Evolutionary conservation across 2,113 vertebrate genomes (phyloP).

Genomic region (Microcebus griseorufus): DNA sequence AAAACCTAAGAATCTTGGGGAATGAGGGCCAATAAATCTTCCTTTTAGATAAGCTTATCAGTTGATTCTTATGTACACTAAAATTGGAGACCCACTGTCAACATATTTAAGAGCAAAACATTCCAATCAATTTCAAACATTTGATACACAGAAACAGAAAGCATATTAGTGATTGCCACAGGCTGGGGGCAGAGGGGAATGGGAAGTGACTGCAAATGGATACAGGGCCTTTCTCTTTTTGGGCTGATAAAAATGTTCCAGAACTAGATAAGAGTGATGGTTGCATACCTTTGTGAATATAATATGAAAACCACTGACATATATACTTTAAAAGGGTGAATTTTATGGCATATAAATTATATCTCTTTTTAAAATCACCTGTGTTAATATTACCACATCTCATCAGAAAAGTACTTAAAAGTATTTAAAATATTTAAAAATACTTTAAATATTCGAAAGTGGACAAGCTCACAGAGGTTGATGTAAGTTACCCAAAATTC

Average conservation of each 20-base stretch:
- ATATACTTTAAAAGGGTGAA: neutral
- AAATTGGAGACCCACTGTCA: neutral
- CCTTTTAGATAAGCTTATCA: neutral
- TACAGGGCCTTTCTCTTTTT: neutral
- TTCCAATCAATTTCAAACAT: neutral
- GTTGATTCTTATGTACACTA: neutral
- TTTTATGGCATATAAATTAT: neutral
- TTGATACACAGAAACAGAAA: neutral
- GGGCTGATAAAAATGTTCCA: neutral
- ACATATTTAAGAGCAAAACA: neutral
- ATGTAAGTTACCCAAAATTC: neutral
- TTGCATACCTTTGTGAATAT: neutral
- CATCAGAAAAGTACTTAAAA: neutral
- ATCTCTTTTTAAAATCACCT: neutral
- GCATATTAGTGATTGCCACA: neutral
- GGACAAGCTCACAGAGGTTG: neutral
- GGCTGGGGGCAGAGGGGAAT: neutral
- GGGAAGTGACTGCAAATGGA: neutral
- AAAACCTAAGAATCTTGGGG: neutral
- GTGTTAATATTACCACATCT: neutral
- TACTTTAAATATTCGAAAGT: neutral
- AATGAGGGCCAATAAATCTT: neutral
- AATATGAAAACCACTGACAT: neutral
- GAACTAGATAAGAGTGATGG: neutral
- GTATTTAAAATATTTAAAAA: too few species aligned